Conservation (phyloP, 2,888 invertebrate genomes). For the Lochmaea capreae region DNA sequence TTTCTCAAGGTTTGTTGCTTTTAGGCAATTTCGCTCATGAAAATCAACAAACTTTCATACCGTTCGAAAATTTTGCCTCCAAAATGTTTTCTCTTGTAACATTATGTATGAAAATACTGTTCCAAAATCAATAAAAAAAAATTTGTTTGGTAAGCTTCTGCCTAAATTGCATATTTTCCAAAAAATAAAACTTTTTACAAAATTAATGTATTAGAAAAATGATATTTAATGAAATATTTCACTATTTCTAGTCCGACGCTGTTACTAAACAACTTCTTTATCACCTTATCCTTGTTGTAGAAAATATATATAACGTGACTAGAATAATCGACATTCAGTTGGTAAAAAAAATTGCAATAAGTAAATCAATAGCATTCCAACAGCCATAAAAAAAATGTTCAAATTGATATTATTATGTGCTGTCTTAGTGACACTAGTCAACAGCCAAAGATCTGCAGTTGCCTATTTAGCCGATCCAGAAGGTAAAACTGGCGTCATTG, state of each 20-base stretch:
- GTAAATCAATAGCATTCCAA: not conserved
- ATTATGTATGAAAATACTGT: too few species aligned
- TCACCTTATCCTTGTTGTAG: not conserved
- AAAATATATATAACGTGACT: not conserved
- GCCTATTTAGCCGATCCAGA: constrained; percentile 42
- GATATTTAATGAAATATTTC: too few species aligned
- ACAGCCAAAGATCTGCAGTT: constrained; percentile 7
- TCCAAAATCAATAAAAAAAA: too few species aligned
- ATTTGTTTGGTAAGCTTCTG: too few species aligned
- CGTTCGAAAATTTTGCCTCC: too few species aligned
- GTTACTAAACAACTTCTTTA: not conserved
- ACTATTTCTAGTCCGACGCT: not conserved
- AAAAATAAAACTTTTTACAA: too few species aligned
- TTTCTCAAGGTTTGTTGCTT: too few species aligned
- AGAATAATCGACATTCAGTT: not conserved
- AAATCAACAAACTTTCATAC: too few species aligned
- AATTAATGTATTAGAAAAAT: too few species aligned
- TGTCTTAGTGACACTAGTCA: not conserved
- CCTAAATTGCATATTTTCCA: too few species aligned
- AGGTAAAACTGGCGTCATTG: constrained; percentile 39
- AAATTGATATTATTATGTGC: constrained; percentile 5
- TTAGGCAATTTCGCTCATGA: too few species aligned
- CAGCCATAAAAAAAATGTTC: not conserved
- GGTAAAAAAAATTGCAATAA: not conserved
- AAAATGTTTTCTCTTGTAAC: too few species aligned